Base-by-base conservation (phyloP, 2,797 vertebrate genomes). In the Pipistrellus kuhlii region DNA sequence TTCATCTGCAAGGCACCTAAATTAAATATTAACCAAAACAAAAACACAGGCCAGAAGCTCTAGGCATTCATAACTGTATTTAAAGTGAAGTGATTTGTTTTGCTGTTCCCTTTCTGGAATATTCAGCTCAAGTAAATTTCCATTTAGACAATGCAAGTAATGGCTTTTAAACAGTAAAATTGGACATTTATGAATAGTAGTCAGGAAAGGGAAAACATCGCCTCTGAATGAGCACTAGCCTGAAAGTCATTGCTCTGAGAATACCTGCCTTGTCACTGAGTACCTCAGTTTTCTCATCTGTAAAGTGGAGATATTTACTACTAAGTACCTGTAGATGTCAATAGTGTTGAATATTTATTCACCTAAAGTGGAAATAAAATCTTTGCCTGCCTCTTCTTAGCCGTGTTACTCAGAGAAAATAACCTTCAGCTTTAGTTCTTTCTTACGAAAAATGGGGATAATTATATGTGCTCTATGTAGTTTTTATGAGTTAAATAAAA, bases 1-100 rank as follows among this genome's bases (percentile, higher is more conserved):
- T 94, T 88, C 75, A 53, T 41, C n/a, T 75, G 55, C 44, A 75
- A 90, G 69, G 48, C 94, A 5, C 6, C 89, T 73, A 77, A 90
- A 85, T 95, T 64, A 94, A 91, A 92, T 84, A 81, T 87, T 93
- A 95, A 94, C 59, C 35, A 72, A 95, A 92, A 80, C 44, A 69
- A 92, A 90, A 90, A 44, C 27, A 44, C 6, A 30, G 25, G 35
- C 44, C 25, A 55, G 23, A 78, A 90, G 41, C 7, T 72, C 41
- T 72, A 55, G 66, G 35, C 76, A 83, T 83, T 77, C 6, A n/a
- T 30, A 69, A 66, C 38, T 44, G 7, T 66, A 32, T 66, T 64
- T 27, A 78, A 55, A 51, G 35, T 32, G 64, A 64, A 48, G 8
- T 81, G 30, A n/a, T 68, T 30, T 51, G 38, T 62, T 69, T 80